phyloP scores from a whole-genome alignment of 2,888 invertebrate genomes.

The Abrostola triplasia region DNA sequence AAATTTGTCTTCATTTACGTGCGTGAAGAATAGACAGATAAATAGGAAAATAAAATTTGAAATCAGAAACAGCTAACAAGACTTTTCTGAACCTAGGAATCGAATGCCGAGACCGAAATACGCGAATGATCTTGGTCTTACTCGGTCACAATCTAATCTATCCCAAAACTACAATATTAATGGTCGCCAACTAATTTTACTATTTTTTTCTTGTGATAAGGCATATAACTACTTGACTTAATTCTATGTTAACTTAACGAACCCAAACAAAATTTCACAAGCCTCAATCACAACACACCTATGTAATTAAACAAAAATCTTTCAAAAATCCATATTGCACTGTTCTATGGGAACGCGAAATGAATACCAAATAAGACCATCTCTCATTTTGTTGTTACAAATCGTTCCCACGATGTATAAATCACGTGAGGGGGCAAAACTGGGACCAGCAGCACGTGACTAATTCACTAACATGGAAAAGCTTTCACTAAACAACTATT shows the following conservation, averaged over 20 bases:
- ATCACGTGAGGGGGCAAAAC: conserved; percentile 68
- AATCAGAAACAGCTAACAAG: too few species aligned
- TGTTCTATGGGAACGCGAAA: conserved; percentile 47
- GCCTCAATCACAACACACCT: background rate
- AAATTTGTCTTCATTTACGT: too few species aligned
- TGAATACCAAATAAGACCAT: conserved; percentile 63
- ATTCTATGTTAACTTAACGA: background rate
- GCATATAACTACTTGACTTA: too few species aligned
- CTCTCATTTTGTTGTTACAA: conserved; percentile 69
- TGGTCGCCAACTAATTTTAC: too few species aligned
- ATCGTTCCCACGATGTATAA: conserved; percentile 64
- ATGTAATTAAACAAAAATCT: conserved; percentile 8
- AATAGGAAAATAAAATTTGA: too few species aligned
- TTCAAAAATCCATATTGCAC: conserved; percentile 47
- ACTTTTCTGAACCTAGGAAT: too few species aligned
- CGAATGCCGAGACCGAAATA: too few species aligned
- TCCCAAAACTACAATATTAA: too few species aligned
- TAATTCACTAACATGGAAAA: conserved; percentile 73
- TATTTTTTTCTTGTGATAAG: too few species aligned
- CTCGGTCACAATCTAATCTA: too few species aligned
- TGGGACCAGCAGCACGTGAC: conserved; percentile 66
- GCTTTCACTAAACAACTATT: conserved; percentile 72
- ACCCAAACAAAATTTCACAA: background rate
- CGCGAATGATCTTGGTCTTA: too few species aligned
- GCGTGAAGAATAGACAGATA: too few species aligned